A percentile compares a stretch with the other conserved stretches of the same genome.
phyloP scores from a whole-genome alignment of 2,888 invertebrate species.

The Dicroscelio sp. region DNA sequence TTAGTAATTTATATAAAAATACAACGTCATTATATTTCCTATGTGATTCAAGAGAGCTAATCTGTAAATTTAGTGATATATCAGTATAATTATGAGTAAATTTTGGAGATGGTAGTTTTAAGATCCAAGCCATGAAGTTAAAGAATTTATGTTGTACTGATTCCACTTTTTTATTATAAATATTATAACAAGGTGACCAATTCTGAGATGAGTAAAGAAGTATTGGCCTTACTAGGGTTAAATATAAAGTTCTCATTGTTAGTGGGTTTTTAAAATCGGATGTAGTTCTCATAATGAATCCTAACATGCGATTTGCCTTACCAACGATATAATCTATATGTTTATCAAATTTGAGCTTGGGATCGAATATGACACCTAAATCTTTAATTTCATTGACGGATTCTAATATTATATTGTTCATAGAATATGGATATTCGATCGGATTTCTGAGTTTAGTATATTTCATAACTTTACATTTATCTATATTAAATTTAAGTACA shows the following conservation, averaged over 20 bases:
- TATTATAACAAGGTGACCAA: neutral
- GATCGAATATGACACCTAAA: no score
- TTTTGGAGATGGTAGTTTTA: neutral
- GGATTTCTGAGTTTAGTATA: neutral
- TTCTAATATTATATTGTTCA: neutral
- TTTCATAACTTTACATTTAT: conserved; percentile 2
- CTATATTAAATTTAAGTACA: neutral
- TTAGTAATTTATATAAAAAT: neutral
- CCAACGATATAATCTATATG: neutral
- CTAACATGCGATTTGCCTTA: neutral
- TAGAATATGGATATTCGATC: neutral
- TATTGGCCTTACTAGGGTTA: neutral
- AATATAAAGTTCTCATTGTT: neutral
- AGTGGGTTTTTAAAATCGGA: neutral
- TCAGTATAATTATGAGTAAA: neutral
- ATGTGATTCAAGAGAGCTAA: neutral
- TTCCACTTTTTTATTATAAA: neutral
- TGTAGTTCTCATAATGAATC: no score
- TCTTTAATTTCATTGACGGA: neutral
- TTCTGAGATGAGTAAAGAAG: neutral
- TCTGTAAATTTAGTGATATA: neutral
- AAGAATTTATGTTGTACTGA: conserved; percentile 11
- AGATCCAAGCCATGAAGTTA: neutral
- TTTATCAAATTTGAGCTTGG: neutral
- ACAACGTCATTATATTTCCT: neutral